These are phyloP conservation scores for Passerculus sandwichensis DNA, from an alignment of 2,797 vertebrate genomes.

Conservation along the genomic window DNA sequence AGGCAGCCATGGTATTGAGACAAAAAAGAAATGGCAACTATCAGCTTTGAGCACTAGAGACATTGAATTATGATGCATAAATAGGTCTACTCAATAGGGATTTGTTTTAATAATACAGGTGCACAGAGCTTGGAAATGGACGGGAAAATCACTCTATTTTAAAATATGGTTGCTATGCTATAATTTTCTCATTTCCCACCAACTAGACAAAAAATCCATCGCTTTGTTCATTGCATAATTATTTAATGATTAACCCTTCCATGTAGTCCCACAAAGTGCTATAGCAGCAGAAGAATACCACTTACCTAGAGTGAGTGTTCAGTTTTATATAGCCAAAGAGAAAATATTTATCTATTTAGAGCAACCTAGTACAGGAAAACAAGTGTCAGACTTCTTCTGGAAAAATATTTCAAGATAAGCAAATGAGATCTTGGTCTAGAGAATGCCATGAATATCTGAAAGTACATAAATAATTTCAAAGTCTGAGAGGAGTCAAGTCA, in stretches of 20 bases:
- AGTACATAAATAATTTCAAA: background rate
- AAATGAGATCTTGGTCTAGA: background rate
- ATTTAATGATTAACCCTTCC: slow-evolving; percentile 15
- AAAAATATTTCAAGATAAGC: background rate
- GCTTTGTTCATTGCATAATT: slow-evolving; percentile 44
- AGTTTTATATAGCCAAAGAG: background rate
- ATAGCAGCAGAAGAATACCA: background rate
- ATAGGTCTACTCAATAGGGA: background rate
- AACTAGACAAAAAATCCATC: slow-evolving; percentile 41
- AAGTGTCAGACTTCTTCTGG: background rate
- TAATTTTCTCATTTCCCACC: slow-evolving; percentile 55
- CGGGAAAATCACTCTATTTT: slow-evolving; percentile 11
- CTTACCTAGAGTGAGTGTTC: background rate
- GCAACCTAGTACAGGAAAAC: background rate
- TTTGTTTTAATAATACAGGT: background rate
- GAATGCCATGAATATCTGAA: background rate
- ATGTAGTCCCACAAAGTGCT: background rate
- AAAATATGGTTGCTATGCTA: background rate
- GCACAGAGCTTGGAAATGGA: background rate
- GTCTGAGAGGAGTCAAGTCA: background rate
- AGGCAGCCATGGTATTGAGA: background rate
- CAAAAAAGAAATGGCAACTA: background rate
- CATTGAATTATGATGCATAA: background rate
- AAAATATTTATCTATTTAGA: background rate
- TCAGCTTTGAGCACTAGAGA: background rate